Base-by-base conservation (phyloP, 2,113 vertebrate genomes). In the Trematocara zebra region DNA sequence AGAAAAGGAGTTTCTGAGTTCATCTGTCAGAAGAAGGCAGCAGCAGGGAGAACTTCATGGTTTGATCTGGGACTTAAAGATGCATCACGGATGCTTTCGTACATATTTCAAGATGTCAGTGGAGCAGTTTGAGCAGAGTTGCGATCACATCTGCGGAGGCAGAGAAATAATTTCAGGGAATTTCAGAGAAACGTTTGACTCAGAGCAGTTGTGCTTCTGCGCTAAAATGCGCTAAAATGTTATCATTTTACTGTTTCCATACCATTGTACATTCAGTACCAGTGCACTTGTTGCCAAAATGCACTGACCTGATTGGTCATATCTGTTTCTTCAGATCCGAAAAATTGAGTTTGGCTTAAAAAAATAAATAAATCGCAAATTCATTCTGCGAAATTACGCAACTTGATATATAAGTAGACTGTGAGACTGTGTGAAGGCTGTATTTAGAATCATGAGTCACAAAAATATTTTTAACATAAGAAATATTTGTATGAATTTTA, bases 101-200 rank as follows among this genome's bases (percentile, higher is more conserved):
- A 7, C 59, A 64, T 64, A n/a, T 64, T 64, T 35, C 31, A 64
- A 35, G 59, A 64, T n/a, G 59, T 35, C 31, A n/a, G 59, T n/a
- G 2, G 59, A 9, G 31, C 31, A 64, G 31, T 64, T 37, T 64
- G 18, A 64, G 57, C 17, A 61, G 57, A n/a, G 10, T 37, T 64
- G 59, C 1, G 2, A 37, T 37, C 59, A 64, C 31, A 7, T n/a
- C 59, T 37, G 59, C 1, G 1, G 17, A 37, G 17, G 31, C 59
- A 64, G 17, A 11, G 10, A 64, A 64, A 64, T 64, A 2, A 37
- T 37, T 64, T 64, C 4, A n/a, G 3, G 31, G 9, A n/a, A 35
- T 64, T 64, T 64, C 17, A 64, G 31, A 64, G 17, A 64, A 64
- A 35, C 6, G 10, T n/a, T 64, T 35, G 3, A 35, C 31, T n/a